These are phyloP conservation scores for Halcyon malimbica DNA, from an alignment of 2,113 vertebrate species.

Conservation along the genomic window DNA sequence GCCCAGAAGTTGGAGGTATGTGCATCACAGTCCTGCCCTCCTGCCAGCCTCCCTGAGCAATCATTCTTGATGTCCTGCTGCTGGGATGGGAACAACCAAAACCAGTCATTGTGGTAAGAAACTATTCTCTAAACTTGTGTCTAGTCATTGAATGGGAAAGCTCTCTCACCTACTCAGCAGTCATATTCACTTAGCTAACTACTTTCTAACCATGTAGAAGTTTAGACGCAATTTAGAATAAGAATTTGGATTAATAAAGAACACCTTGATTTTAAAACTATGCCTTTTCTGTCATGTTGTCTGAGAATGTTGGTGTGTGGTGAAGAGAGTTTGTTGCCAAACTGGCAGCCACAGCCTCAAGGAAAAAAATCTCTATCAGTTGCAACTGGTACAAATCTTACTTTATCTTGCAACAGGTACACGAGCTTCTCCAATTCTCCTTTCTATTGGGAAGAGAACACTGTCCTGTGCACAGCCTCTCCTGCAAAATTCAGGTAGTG, in stretches of 20 bases:
- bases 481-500: background rate
- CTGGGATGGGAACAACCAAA: background rate
- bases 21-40: background rate
- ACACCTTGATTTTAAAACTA: background rate
- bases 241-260: background rate
- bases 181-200: background rate
- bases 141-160: background rate
- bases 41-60: background rate
- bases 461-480: background rate
- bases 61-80: background rate
- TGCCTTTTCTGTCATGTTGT: background rate
- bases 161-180: background rate
- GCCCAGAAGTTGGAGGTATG: background rate
- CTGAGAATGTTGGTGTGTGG: background rate
- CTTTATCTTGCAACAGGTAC: background rate
- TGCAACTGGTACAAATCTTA: background rate
- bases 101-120: background rate
- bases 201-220: background rate
- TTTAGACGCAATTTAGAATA: background rate
- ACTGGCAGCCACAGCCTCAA: background rate
- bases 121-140: background rate
- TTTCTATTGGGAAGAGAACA: background rate
- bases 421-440: background rate
- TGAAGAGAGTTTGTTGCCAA: background rate
- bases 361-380: background rate